Evolutionary conservation across 2,797 vertebrate species (phyloP), one percentile per base, ranked within the genome.

Genomic region (Pseudochaenichthys georgianus): DNA sequence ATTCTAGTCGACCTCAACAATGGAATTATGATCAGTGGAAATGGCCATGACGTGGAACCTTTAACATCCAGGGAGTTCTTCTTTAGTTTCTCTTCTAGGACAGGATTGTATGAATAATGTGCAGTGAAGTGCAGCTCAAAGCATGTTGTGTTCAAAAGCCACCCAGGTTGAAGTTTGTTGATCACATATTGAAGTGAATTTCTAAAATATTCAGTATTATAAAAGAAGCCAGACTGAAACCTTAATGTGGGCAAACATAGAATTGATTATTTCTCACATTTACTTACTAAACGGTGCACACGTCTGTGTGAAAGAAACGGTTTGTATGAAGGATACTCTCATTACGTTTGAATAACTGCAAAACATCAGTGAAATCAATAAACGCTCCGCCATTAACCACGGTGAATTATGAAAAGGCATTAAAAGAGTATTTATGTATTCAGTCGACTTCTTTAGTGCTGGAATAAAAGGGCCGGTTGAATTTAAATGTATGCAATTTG

Each of bases 71-170:
- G n/a, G 63, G 54, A n/a, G n/a, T n/a, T n/a, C n/a, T n/a, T n/a
- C n/a, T n/a, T n/a, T n/a, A 69, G 63, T 13, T 41, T 13, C 43
- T 9, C 38, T 31, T 75, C 41, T 78, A 62, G 60, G 53, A 57
- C 17, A 13, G 62, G 61, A 64, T n/a, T 5, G 50, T 47, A 3
- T 74, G 73, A 85, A 76, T 77, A 66, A 77, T 83, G 74, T 62
- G 23, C 52, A 71, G 34, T 43, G 61, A 76, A 65, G 42, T 64
- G 69, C 64, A 78, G 21, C 65, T 90, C 31, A 42, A 16, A 85
- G 70, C 58, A n/a, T 28, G 65, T 67, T 60, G 54, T 60, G 64
- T 73, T 60, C 31, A 70, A 78, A 75, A 73, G 68, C 64, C 70
- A 47, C 79, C 55, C 61, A 61, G 64, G 45, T 28, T 69, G 43